Percentiles rank a stretch among this genome's conserved stretches.
Evolutionary conservation across 1,140 invertebrate species (phyloP).

Genomic region (Saxidomus purpurata): DNA sequence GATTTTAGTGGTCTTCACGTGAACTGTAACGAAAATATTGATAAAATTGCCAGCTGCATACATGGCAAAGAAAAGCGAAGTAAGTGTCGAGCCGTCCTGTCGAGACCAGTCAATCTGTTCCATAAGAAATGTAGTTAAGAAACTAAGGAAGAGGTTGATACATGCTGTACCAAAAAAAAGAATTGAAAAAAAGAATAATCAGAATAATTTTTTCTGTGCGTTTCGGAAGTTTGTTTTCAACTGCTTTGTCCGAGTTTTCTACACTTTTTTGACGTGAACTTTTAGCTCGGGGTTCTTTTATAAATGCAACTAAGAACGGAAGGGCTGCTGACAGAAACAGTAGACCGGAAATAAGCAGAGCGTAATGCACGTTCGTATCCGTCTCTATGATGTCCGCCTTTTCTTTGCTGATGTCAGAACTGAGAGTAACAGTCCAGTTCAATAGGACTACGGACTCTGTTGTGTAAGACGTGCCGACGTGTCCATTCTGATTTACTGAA

Average conservation of each 20-base stretch:
- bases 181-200: not conserved
- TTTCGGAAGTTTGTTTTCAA: not conserved
- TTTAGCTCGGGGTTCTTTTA: not conserved
- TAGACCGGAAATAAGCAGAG: not conserved
- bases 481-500: not conserved
- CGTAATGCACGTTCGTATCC: not conserved
- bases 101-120: conserved; percentile 64
- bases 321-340: not conserved
- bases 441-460: not conserved
- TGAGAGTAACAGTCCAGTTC: not conserved
- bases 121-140: conserved; percentile 69
- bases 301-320: not conserved
- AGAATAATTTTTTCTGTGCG: not conserved
- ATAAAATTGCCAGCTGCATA: conserved; percentile 64
- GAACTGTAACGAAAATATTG: conserved; percentile 50
- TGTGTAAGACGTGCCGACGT: not conserved
- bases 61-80: conserved; percentile 62
- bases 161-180: conserved; percentile 38
- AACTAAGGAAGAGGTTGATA: conserved; percentile 67
- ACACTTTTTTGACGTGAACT: not conserved
- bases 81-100: conserved; percentile 46
- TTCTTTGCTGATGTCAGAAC: not conserved
- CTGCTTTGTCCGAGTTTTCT: not conserved
- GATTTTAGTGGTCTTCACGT: conserved; percentile 42
- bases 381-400: not conserved